These are phyloP conservation scores for Mandrillus leucophaeus DNA, from an alignment of 2,113 vertebrate species.

Conservation along the genomic window DNA sequence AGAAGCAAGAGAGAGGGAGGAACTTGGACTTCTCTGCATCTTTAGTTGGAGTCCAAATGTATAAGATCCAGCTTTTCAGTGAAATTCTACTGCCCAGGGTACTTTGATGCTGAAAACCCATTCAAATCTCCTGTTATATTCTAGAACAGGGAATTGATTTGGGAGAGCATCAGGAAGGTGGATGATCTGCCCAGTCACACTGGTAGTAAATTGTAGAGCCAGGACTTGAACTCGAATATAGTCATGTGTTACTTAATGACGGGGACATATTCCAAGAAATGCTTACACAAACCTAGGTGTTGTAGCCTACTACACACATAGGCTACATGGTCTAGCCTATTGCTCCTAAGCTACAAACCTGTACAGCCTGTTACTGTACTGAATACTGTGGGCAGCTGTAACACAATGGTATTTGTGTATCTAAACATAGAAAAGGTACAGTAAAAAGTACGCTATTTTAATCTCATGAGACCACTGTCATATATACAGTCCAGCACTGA, in stretches of 20 bases:
- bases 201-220: background rate
- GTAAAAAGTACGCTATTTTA: background rate
- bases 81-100: background rate
- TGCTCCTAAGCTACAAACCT: background rate
- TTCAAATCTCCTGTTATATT: background rate
- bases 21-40: background rate
- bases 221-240: background rate
- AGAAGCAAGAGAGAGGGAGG: background rate
- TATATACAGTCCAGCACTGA: background rate
- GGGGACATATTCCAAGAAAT: background rate
- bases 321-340: background rate
- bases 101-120: background rate
- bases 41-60: background rate
- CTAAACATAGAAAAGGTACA: background rate
- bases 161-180: background rate
- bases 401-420: background rate
- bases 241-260: background rate
- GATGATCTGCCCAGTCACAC: background rate
- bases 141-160: background rate
- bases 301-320: background rate
- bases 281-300: background rate
- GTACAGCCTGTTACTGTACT: background rate
- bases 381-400: background rate
- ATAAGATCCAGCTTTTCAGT: constrained; percentile 25
- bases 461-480: background rate